Evolutionary conservation across 2,113 vertebrate genomes (phyloP).

Genomic region (Oryzias woworae): DNA sequence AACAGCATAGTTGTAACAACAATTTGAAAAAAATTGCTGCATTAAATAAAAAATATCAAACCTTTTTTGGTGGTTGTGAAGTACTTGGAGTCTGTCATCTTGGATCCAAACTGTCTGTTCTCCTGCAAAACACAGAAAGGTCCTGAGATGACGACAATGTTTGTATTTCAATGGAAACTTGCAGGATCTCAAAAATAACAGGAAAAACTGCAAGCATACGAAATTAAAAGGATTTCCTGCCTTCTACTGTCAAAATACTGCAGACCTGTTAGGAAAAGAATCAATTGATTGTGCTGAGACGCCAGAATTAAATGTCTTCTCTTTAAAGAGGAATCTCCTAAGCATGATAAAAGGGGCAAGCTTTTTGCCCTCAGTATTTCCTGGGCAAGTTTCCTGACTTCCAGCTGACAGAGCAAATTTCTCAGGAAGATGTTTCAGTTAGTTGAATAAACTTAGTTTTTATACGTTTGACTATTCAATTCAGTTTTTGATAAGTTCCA

Average conservation of each 20-base stretch:
- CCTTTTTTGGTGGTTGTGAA: constrained; percentile 99
- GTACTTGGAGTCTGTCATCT: constrained; percentile 99
- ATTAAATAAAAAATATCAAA: constrained; percentile 50
- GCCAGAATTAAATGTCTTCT: constrained; percentile 4
- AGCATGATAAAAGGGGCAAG: constrained; percentile 11
- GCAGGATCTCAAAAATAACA: constrained; percentile 37
- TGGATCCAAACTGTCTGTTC: constrained; percentile 81
- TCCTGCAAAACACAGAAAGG: constrained; percentile 65
- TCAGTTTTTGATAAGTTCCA: no score
- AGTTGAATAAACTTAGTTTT: no score
- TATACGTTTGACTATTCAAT: no score
- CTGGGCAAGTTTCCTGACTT: constrained; percentile 28
- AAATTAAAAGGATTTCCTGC: constrained; percentile 67
- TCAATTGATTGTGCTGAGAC: constrained; percentile 43
- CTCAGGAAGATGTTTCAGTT: no score
- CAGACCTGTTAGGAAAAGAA: constrained; percentile 27
- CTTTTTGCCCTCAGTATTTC: constrained; percentile 23
- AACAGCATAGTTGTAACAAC: background rate
- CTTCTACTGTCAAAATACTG: constrained; percentile 32
- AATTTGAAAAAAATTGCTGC: background rate
- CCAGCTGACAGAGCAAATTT: background rate
- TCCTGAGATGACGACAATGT: constrained; percentile 7
- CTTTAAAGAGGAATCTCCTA: constrained; percentile 4
- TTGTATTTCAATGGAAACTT: constrained; percentile 38
- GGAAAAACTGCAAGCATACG: constrained; percentile 64